These are phyloP conservation scores for Globodera ellingtonae DNA, from an alignment of 1,140 invertebrate species.

Conservation along the genomic window DNA sequence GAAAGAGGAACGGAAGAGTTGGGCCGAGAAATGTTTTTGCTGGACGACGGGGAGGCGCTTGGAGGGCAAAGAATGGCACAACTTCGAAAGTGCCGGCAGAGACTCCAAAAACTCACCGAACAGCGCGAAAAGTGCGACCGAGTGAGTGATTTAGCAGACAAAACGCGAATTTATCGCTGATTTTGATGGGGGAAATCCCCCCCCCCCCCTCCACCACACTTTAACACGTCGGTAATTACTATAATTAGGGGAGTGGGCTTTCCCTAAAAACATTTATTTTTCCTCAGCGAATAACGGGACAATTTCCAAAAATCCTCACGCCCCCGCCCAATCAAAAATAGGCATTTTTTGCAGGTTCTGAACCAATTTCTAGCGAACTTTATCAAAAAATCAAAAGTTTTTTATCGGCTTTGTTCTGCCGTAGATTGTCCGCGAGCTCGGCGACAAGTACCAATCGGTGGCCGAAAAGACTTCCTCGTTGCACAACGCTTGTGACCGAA, in stretches of 20 bases:
- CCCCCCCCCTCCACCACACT: too few relatives aligned
- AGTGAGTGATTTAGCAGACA: slow-evolving; percentile 21
- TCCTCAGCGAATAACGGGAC: too few relatives aligned
- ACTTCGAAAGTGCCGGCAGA: slow-evolving; percentile 12
- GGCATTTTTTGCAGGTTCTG: not conserved
- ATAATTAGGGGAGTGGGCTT: too few relatives aligned
- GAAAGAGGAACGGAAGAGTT: slow-evolving; percentile 6
- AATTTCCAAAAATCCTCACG: too few relatives aligned
- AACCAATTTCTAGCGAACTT: not conserved
- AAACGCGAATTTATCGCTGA: not conserved
- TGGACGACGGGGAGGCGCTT: not conserved
- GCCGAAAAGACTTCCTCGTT: slow-evolving; percentile 60
- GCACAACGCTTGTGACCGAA: slow-evolving; percentile 62
- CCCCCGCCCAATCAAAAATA: too few relatives aligned
- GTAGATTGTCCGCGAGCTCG: slow-evolving; percentile 55
- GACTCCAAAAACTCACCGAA: slow-evolving; percentile 22
- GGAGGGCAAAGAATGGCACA: slow-evolving; percentile 3
- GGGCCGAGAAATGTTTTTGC: not conserved
- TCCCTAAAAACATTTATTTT: too few relatives aligned
- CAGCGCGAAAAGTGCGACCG: slow-evolving; percentile 35
- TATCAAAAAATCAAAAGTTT: slow-evolving; percentile 7
- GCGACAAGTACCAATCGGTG: slow-evolving; percentile 54
- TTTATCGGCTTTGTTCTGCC: not conserved
- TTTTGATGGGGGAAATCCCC: slow-evolving; percentile 9
- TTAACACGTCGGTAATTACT: too few relatives aligned